These are phyloP conservation scores for Clanis bilineata DNA, from an alignment of 2,888 invertebrate species.

Conservation along the genomic window DNA sequence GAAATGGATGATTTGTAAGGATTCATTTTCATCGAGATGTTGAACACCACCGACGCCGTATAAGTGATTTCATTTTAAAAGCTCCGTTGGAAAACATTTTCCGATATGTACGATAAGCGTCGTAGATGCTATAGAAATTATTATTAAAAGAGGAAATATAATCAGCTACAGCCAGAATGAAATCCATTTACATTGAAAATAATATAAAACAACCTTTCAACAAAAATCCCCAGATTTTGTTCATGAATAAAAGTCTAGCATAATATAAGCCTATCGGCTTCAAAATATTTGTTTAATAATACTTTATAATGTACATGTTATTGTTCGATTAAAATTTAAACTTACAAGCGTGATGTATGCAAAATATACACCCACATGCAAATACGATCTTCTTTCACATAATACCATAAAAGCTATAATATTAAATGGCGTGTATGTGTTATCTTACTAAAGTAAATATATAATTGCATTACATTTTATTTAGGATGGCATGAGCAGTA, in stretches of 20 bases:
- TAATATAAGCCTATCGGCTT: no score
- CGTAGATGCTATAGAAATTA: not conserved
- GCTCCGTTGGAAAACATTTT: slow-evolving; percentile 11
- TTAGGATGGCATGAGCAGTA: no score
- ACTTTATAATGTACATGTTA: no score
- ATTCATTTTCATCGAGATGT: slow-evolving; percentile 36
- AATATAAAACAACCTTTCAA: no score
- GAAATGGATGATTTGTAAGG: slow-evolving; percentile 37
- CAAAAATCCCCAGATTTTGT: no score
- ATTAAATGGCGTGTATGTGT: not conserved
- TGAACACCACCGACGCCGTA: slow-evolving; percentile 33
- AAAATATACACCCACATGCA: not conserved
- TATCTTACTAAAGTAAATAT: not conserved
- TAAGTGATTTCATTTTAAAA: slow-evolving; percentile 23
- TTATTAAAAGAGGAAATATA: not conserved
- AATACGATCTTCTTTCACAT: not conserved
- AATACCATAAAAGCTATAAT: not conserved
- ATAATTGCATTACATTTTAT: no score
- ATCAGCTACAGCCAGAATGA: no score
- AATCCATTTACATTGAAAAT: no score
- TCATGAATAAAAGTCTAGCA: no score
- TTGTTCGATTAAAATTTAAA: no score
- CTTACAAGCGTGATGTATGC: not conserved
- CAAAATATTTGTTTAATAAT: no score
- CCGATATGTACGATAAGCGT: not conserved